phyloP scores from a whole-genome alignment of 30 jellyfish, hydroid and myxozoan species.

The Rhopilema esculentum region DNA sequence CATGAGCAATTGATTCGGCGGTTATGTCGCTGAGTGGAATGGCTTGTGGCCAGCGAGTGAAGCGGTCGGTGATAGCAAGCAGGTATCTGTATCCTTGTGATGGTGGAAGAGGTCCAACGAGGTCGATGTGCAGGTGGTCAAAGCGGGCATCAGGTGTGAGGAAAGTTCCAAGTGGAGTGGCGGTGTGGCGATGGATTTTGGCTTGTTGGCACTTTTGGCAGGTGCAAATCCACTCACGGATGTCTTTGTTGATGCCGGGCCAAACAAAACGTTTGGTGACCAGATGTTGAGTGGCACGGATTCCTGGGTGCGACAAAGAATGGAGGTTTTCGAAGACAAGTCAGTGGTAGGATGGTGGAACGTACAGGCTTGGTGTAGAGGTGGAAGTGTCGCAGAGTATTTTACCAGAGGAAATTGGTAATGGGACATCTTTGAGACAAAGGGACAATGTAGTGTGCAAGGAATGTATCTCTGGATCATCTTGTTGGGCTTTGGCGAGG shows the following conservation, averaged over 20 bases:
- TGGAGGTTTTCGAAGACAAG: not conserved
- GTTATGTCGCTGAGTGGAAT: conserved; percentile 34
- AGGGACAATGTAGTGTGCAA: not conserved
- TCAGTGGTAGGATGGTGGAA: conserved; percentile 12
- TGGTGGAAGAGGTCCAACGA: too few species aligned
- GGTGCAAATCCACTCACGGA: conserved; percentile 9
- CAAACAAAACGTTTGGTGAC: conserved; percentile 24
- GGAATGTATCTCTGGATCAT: conserved; percentile 4
- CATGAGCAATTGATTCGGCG: conserved; percentile 34
- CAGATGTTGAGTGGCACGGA: conserved; percentile 16
- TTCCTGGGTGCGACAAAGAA: conserved; percentile 23
- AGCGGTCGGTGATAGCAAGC: conserved; percentile 58
- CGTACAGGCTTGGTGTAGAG: conserved; percentile 20
- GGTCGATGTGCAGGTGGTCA: conserved; percentile 47
- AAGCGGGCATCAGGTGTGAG: conserved; percentile 42
- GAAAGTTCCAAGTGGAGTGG: conserved; percentile 15
- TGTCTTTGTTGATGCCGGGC: too few species aligned
- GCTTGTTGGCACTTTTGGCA: conserved; percentile 29
- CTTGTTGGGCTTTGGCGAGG: not conserved
- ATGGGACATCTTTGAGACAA: conserved; percentile 4
- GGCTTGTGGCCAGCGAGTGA: conserved; percentile 74
- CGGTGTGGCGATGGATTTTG: conserved; percentile 31
- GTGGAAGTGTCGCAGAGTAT: conserved; percentile 8
- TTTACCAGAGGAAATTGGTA: not conserved
- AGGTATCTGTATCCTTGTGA: too few species aligned